Conservation (phyloP, 2,113 vertebrate genomes). For the Chloroceryle aenea region DNA sequence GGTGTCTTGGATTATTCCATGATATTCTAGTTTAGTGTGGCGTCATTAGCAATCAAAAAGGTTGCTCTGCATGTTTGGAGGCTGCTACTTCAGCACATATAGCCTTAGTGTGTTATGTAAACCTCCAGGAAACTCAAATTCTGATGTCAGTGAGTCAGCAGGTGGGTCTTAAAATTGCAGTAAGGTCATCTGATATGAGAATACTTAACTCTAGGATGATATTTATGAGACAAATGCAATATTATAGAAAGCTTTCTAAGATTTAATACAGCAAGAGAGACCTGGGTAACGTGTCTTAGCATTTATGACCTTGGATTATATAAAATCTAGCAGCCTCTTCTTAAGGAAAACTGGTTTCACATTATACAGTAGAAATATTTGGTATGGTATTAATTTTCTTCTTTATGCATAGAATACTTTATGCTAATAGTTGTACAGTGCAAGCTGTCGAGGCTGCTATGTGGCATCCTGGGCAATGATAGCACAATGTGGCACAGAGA, state of each 20-base stretch:
- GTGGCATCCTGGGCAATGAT: background rate
- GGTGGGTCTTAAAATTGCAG: background rate
- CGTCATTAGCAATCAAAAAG: background rate
- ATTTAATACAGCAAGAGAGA: background rate
- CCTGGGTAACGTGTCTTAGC: background rate
- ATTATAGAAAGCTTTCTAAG: background rate
- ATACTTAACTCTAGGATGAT: background rate
- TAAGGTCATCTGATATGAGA: background rate
- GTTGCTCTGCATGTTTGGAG: background rate
- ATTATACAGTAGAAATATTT: background rate
- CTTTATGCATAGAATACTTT: background rate
- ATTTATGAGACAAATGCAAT: background rate
- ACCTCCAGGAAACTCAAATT: background rate
- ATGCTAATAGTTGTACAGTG: background rate
- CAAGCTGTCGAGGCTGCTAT: rapidly evolving
- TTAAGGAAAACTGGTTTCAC: background rate
- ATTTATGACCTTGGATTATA: background rate
- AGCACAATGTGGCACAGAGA: background rate
- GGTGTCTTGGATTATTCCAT: background rate
- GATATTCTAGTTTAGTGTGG: background rate
- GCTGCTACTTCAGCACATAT: background rate
- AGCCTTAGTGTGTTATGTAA: background rate
- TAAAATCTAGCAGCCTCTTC: background rate
- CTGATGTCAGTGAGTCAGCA: background rate
- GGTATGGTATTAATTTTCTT: background rate